Evolutionary conservation across 2,797 vertebrate genomes (phyloP), one percentile per base, ranked within the genome.

Genomic region (Pipistrellus pygmaeus): DNA sequence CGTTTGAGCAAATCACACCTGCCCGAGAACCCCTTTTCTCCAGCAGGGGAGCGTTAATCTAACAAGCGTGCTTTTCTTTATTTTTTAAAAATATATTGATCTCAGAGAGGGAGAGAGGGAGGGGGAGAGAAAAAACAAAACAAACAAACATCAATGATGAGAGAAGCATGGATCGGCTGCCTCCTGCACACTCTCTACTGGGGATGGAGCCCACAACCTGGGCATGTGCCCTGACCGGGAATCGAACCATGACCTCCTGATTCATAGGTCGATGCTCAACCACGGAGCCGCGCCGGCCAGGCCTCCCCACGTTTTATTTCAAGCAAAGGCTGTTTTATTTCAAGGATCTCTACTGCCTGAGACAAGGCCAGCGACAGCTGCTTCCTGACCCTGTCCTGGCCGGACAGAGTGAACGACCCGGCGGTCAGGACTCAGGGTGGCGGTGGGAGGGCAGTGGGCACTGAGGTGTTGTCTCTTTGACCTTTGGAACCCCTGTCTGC

Each of bases 401-500:
- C 4, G 13, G 64, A 53, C 41, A 8, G 68, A 44, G 86, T 51
- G 62, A 57, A 20, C 35, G 88, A 62, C 66, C 7, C 0, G 51
- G 71, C 0, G 2, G 85, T 53, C 62, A 77, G 85, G 38, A 6
- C 48, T 89, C 1, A 0, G 55, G 27, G 53, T 23, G 55, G n/a
- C 10, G 3, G 27, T 32, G 89, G 71, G 95, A 85, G 90, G 72
- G 77, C 91, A 91, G 90, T 13, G 87, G 91, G 88, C 75, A 66
- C 92, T 72, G 95, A 46, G 93, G 88, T 2, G 44, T 95, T 93
- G 90, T 96, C 94, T 96, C 97, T 96, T 94, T 96, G 97, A 97
- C 96, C 96, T 97, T 97, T 95, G 88, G 93, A 97, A 91, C 85
- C 86, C 89, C 91, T 95, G 69, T 73, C 95, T 96, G 91, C 94